These are phyloP conservation scores for Cephus pulcher DNA, from an alignment of 2,888 invertebrate species.

Conservation along the genomic window DNA sequence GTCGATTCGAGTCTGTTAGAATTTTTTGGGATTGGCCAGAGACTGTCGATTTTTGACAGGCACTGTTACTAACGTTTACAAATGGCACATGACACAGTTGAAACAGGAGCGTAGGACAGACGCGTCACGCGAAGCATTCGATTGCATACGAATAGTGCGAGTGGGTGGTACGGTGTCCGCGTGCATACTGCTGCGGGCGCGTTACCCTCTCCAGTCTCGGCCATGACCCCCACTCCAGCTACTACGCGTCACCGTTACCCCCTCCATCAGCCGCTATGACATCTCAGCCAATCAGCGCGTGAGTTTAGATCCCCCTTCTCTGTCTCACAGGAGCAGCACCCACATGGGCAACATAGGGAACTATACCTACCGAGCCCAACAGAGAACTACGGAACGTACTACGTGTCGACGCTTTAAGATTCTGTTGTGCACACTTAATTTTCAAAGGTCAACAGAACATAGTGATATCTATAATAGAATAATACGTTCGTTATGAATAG, in stretches of 20 bases:
- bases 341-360: neutral
- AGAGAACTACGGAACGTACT: neutral
- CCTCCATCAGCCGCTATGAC: neutral
- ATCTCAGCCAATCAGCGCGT: neutral
- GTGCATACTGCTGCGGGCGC: conserved; percentile 53
- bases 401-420: neutral
- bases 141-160: neutral
- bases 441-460: neutral
- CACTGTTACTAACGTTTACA: neutral
- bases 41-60: neutral
- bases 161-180: conserved; percentile 46
- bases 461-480: neutral
- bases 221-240: conserved; percentile 20
- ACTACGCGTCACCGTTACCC: conserved; percentile 19
- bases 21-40: neutral
- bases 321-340: neutral
- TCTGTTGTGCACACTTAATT: neutral
- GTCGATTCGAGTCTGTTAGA: neutral
- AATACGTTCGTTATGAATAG: neutral
- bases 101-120: neutral
- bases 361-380: neutral
- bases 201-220: conserved; percentile 37
- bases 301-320: neutral
- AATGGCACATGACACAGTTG: neutral
- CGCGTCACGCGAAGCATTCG: neutral